Base-by-base conservation (phyloP, 2,113 vertebrate genomes). In the Gadus chalcogrammus region DNA sequence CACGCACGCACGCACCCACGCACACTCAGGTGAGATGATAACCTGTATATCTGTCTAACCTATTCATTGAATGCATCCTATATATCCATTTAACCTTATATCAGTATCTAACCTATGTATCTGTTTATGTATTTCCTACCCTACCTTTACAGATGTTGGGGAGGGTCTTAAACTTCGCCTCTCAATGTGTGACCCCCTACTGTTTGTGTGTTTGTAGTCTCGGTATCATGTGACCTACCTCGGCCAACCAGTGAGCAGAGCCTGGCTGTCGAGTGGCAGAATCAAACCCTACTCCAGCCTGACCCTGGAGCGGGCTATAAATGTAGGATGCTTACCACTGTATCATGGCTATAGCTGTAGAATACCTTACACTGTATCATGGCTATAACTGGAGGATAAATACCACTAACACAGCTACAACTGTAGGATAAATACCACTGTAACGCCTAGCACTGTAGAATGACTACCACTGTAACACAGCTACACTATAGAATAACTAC, bases 171-270 rank as follows among this genome's bases (percentile, higher is more conserved):
- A 75, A 0, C 67, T 93, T 59, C 91, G 93, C 67, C 87, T 96
- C 67, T 91, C 89, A 0, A 4, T 96, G 66, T 87, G 82, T 75
- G 92, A 93, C 66, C 31, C 31, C 31, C 31, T 35, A 35, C 31
- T 72, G 62, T 70, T 58, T 67, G 52, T 75, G 48, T 52, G 22
- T 70, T 61, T n/a, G 24, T 79, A 92, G 92, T 89, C 81, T 69
- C 90, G 91, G 64, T 93, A 89, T 64, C 92, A 93, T 0, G 87
- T 93, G 80, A 92, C 91, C 12, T 93, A 89, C 84, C 89, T 93
- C 65, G 91, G 90, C 68, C 74, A 89, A 20, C 73, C 79, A 0
- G 91, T 79, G 28, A 85, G 81, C 75, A 89, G 90, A 48, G 90
- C 90, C 5, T 93, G 91, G 92, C 87, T 93, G 22, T 62, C 84